Evolutionary conservation across 2,888 invertebrate genomes (phyloP).

Genomic region (Drosophila stalkeri): DNA sequence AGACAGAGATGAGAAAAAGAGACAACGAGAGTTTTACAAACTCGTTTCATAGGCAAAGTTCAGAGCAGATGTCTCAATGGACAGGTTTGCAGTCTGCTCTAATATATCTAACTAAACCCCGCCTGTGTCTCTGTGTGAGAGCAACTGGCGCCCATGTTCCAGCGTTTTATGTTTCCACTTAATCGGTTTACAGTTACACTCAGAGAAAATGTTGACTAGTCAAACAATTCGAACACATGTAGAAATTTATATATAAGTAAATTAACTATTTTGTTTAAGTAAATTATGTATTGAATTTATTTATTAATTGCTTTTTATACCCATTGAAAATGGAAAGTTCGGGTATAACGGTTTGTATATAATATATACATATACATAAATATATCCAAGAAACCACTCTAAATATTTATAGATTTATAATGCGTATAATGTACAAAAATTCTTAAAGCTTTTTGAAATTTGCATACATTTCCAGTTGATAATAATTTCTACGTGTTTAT

Average conservation of each 20-base stretch:
- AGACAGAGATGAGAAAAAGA: slow-evolving; percentile 21
- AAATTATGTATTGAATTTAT: no score
- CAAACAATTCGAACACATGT: neutral
- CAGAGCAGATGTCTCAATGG: slow-evolving; percentile 61
- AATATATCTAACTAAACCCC: slow-evolving; percentile 35
- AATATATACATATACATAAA: no score
- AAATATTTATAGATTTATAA: no score
- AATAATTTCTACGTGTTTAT: neutral
- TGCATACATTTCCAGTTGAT: no score
- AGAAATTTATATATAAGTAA: no score
- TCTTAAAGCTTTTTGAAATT: no score
- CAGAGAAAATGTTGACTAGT: slow-evolving; percentile 3
- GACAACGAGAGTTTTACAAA: slow-evolving; percentile 33
- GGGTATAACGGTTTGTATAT: no score
- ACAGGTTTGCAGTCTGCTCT: slow-evolving; percentile 51
- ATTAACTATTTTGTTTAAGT: no score
- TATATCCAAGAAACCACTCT: no score
- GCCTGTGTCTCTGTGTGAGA: slow-evolving; percentile 40
- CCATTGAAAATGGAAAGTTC: no score
- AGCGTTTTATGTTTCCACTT: slow-evolving; percentile 52
- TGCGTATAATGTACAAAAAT: no score
- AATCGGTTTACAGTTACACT: slow-evolving; percentile 67
- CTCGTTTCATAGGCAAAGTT: slow-evolving; percentile 73
- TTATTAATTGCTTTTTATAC: no score
- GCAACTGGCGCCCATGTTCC: slow-evolving; percentile 44